Evolutionary conservation across 35 echinoderm and acorn worm genomes (phyloP), one percentile per base, ranked within the genome.

Genomic region (Lytechinus variegatus): DNA sequence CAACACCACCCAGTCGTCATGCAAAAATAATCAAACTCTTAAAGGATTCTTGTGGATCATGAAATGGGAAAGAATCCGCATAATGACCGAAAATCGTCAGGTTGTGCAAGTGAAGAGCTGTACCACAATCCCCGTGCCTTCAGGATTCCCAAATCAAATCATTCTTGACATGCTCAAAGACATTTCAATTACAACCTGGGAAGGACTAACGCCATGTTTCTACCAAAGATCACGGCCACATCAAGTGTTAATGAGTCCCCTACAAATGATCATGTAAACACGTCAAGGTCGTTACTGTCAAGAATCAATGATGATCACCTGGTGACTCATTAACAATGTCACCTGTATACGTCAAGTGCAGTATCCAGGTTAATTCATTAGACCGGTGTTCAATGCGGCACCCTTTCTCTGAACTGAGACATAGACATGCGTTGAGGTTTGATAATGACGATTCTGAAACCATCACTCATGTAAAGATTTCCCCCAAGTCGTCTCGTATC

Each of bases 241-340:
- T 24, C 66, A 24, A 79, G 12, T 7, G 66, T 79, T 79, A 7
- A 79, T 79, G 66, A 79, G 56, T 79, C 66, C 16, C 21, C 66
- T n/a, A 24, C 66, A 79, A 79, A 19, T 79, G 66, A 79, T 79
- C 66, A n/a, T 79, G 66, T 79, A 79, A 79, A 79, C 66, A 79
- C 66, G n/a, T 79, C 66, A 79, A 79, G 66, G 66, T 16, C 66
- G 66, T 79, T 79, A 79, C 66, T 79, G 66, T 79, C 66, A 79
- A 58, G 66, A 7, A 79, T 24, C 66, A 24, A 16, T 79, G 66
- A 79, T 24, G 66, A 79, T 24, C n/a, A 4, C 66, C 66, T 79
- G 19, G 21, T 24, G n/a, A 24, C 66, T 24, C 66, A 79, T 79
- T 79, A 79, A 79, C 19, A 7, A 19, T 79, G 66, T 79, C 66